Evolutionary conservation across 1,140 invertebrate genomes (phyloP), one percentile per base, ranked within the genome.

Genomic region (Goniozus legneri): DNA sequence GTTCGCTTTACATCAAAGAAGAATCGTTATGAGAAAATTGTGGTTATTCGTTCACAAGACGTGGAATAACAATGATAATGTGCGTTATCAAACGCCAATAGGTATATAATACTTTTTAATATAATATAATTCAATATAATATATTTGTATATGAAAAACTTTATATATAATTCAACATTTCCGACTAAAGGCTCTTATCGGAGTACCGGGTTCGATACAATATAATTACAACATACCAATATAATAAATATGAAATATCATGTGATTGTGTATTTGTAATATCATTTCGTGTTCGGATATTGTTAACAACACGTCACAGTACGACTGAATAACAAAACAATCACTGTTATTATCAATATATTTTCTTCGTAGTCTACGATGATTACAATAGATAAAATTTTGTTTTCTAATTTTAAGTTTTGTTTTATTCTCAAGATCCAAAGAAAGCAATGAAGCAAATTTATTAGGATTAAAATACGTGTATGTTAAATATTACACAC

Each of bases 191-290:
- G 47, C 34, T 55, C 37, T 52, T 38, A 54, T 48, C 44, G 36
- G 16, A 21, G 54, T 59, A 59, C 56, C 56, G 49, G 50, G 50
- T 52, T 50, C 33, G 50, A 56, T 56, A 59, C 36, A 48, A 52
- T 54, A 46, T 60, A 60, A 57, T 60, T 51, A 56, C 44, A 60
- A 60, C 54, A 60, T 60, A 61, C 60, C 54, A 37, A 47, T 60
- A 60, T 60, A 60, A 62, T 62, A 61, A 61, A 62, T 62, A 62
- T 58, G 58, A 52, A 58, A 61, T 61, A 56, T 61, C 12, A 36
- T 45, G 24, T 27, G 24, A 10, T 4, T 27, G 24, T 27, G 24
- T 27, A 10, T 27, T 27, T 27, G 24, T 27, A 27, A n/a, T n/a
- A n/a, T n/a, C n/a, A n/a, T n/a, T n/a, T n/a, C n/a, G n/a, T n/a